A percentile compares a stretch with the other conserved stretches of the same genome.
phyloP scores from a whole-genome alignment of 2,797 vertebrate species.

The Holocentrus rufus region DNA sequence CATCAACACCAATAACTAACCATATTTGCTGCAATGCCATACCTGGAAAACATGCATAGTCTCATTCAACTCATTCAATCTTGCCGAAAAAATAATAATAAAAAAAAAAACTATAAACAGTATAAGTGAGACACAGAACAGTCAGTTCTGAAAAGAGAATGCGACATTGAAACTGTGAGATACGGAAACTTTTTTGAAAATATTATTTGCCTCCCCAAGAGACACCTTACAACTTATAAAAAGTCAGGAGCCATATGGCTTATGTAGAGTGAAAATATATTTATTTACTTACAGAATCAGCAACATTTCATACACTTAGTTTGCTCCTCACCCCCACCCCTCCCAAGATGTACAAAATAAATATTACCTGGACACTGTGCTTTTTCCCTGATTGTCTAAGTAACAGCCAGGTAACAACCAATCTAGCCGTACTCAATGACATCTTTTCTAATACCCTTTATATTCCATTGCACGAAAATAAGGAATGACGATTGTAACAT shows the following conservation, averaged over 20 bases:
- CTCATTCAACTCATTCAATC: too few relatives aligned
- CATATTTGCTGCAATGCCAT: too few relatives aligned
- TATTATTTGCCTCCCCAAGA: too few relatives aligned
- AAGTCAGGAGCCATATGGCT: constrained; percentile 24
- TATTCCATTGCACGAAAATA: constrained; percentile 77
- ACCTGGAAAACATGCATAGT: not conserved
- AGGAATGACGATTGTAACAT: constrained; percentile 80
- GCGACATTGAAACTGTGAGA: not conserved
- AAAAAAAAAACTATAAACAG: too few relatives aligned
- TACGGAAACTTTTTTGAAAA: too few relatives aligned
- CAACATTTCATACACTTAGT: constrained; percentile 71
- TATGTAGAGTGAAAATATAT: constrained; percentile 82
- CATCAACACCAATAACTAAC: too few relatives aligned
- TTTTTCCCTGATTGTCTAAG: constrained; percentile 83
- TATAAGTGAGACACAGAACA: too few relatives aligned
- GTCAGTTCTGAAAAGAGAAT: not conserved
- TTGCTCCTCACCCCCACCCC: constrained; percentile 66
- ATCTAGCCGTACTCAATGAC: constrained; percentile 58
- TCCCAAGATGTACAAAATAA: constrained; percentile 79
- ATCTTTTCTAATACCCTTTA: constrained; percentile 72
- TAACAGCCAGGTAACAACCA: constrained; percentile 74
- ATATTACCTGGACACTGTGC: constrained; percentile 79
- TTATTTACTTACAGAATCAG: constrained; percentile 83
- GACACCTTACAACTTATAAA: not conserved
- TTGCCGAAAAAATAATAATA: too few relatives aligned